A percentile compares a stretch with the other conserved stretches of the same genome.
Evolutionary conservation across 2,888 invertebrate genomes (phyloP).

Genomic region (Camptogramma bilineatum): DNA sequence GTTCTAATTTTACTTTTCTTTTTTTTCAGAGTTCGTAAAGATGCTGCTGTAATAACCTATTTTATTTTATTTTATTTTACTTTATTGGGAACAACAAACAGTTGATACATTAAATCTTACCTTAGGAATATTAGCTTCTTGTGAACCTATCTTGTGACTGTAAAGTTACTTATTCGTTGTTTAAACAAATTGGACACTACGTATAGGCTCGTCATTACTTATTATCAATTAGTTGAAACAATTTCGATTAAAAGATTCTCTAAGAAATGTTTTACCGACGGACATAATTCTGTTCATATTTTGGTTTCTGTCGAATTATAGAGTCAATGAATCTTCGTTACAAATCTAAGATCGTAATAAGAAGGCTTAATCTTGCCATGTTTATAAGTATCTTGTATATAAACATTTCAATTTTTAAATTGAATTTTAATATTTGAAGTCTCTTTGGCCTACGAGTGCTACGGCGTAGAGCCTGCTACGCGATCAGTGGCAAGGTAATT

Average conservation of each 20-base stretch:
- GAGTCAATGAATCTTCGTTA: background rate
- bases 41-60: constrained; percentile 82
- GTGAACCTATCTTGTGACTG: constrained; percentile 1
- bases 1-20: constrained; percentile 40
- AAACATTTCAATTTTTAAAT: no score
- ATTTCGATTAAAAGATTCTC: background rate
- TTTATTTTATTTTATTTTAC: no score
- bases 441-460: constrained; percentile 10
- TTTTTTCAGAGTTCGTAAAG: constrained; percentile 85
- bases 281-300: no score
- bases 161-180: constrained; percentile 3
- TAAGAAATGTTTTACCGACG: background rate
- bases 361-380: constrained; percentile 16
- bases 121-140: no score
- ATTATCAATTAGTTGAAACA: background rate
- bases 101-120: no score
- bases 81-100: no score
- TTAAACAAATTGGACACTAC: background rate
- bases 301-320: no score
- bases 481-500: constrained; percentile 3
- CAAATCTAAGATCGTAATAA: background rate
- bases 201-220: background rate
- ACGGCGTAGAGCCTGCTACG: constrained; percentile 20
- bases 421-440: no score
- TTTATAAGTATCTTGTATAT: no score